Conservation (phyloP, 2,888 invertebrate genomes). For the Drosophila barbarae region DNA sequence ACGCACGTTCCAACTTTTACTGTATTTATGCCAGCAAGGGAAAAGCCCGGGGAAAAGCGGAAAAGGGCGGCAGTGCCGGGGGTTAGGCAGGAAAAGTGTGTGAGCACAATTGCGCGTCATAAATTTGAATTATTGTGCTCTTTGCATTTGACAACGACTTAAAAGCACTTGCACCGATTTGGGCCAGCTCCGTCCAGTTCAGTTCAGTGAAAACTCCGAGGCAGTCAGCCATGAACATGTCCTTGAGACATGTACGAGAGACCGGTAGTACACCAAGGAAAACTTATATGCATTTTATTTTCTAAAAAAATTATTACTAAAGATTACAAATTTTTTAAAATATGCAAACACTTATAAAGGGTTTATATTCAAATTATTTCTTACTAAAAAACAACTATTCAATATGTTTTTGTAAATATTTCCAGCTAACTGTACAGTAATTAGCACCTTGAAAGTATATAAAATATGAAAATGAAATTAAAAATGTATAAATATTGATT, state of each 20-base stretch:
- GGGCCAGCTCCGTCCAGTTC: slow-evolving; percentile 56
- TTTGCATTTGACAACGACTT: slow-evolving; percentile 75
- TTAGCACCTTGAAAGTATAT: too few species aligned
- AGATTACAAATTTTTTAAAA: neutral
- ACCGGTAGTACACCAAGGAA: slow-evolving; percentile 2
- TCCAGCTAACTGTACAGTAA: too few species aligned
- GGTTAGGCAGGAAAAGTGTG: slow-evolving; percentile 59
- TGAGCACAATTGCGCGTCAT: slow-evolving; percentile 74
- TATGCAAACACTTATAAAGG: neutral
- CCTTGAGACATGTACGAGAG: slow-evolving; percentile 60
- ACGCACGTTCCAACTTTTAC: slow-evolving; percentile 58
- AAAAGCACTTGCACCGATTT: slow-evolving; percentile 75
- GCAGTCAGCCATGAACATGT: slow-evolving; percentile 60
- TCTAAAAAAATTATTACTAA: neutral
- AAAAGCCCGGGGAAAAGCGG: slow-evolving; percentile 12
- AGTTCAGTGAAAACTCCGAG: slow-evolving; percentile 30
- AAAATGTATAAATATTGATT: neutral
- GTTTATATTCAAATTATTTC: too few species aligned
- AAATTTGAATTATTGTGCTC: slow-evolving; percentile 74
- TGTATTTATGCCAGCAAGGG: slow-evolving; percentile 58
- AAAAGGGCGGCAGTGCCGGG: slow-evolving; percentile 21
- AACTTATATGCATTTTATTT: neutral
- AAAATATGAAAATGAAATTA: neutral
- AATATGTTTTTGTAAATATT: too few species aligned
- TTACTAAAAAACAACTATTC: too few species aligned